phyloP scores from a whole-genome alignment of 2,113 vertebrate genomes.

The Podarcis cretensis region DNA sequence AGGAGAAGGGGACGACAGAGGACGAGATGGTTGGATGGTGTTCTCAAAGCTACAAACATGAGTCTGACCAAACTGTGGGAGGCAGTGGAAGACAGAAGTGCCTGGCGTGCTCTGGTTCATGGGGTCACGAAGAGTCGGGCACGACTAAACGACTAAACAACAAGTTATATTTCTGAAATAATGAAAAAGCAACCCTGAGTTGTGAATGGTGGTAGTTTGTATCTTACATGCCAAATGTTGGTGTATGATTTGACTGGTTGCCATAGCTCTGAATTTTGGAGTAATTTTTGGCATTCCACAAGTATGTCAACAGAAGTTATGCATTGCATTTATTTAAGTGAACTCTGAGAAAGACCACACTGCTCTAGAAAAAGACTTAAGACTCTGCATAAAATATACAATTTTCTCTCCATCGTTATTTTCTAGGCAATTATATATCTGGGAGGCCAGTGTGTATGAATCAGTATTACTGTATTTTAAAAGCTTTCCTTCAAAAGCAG shows the following conservation, averaged over 20 bases:
- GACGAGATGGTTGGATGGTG: no score
- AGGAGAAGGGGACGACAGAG: no score
- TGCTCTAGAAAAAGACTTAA: slow-evolving; percentile 28
- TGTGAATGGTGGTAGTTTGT: slow-evolving; percentile 49
- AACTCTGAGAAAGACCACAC: slow-evolving; percentile 35
- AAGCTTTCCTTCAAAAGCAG: slow-evolving; percentile 14
- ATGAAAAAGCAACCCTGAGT: slow-evolving; percentile 39
- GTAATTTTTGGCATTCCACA: slow-evolving; percentile 59
- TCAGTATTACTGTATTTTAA: slow-evolving; percentile 13
- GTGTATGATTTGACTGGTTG: slow-evolving; percentile 43
- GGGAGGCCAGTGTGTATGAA: slow-evolving; percentile 19
- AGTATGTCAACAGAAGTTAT: slow-evolving; percentile 54
- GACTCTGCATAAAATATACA: neutral
- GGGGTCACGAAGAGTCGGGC: no score
- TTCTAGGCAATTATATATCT: slow-evolving; percentile 40
- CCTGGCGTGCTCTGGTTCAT: no score
- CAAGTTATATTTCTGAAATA: neutral
- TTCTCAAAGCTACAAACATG: no score
- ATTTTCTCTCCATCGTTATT: slow-evolving; percentile 47
- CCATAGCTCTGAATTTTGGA: slow-evolving; percentile 47
- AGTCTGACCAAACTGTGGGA: no score
- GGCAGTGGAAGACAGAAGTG: no score
- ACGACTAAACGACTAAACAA: no score
- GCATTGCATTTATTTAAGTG: slow-evolving; percentile 59
- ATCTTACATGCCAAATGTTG: slow-evolving; percentile 39